phyloP scores from a whole-genome alignment of 2,113 vertebrate genomes.

The Ctenomys sociabilis region DNA sequence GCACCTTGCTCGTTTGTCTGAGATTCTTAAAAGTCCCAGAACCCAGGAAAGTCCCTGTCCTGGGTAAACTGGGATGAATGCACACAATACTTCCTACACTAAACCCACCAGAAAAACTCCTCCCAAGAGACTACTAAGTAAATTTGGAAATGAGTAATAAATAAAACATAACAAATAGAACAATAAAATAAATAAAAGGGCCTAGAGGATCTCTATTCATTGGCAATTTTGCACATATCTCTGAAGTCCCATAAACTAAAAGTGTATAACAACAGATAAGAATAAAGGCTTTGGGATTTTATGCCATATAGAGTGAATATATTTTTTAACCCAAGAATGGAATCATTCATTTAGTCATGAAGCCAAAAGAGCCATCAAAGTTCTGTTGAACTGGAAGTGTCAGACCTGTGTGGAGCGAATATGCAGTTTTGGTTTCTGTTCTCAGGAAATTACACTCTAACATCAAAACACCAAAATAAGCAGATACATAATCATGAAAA shows the following conservation, averaged over 20 bases:
- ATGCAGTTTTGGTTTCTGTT: not conserved
- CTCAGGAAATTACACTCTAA: not conserved
- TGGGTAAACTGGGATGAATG: not conserved
- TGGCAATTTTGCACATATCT: not conserved
- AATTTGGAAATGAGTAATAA: not conserved
- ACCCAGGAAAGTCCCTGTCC: not conserved
- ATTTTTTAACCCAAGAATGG: not conserved
- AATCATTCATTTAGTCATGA: not conserved
- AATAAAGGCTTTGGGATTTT: not conserved
- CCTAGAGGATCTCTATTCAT: not conserved
- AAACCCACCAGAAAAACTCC: not conserved
- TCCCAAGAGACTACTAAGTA: not conserved
- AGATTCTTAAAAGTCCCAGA: too few relatives aligned
- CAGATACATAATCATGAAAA: not conserved
- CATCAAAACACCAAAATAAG: not conserved
- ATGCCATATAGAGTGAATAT: not conserved
- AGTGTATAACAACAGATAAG: not conserved
- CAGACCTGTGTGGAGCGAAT: fast-evolving
- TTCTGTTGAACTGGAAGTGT: not conserved
- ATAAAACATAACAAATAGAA: not conserved
- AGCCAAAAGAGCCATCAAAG: not conserved
- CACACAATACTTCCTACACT: too few relatives aligned
- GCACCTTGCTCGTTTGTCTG: not conserved
- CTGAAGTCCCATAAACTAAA: not conserved
- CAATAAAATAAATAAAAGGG: not conserved